Evolutionary conservation across 2,888 invertebrate species (phyloP).

Genomic region (Tenthredo distinguenda): DNA sequence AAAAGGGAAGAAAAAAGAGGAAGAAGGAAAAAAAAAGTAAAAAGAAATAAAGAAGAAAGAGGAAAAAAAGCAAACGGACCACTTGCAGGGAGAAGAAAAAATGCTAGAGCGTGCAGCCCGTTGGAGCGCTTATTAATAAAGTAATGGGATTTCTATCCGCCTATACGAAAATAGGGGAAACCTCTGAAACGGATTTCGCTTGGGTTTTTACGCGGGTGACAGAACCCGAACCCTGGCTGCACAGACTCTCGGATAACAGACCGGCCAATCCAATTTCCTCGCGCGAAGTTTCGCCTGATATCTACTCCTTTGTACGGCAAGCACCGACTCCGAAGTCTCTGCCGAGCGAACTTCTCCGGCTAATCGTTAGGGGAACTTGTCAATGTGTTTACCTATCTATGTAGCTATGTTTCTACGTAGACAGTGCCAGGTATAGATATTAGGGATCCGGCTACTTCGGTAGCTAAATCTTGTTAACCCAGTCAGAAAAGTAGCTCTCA

Average conservation of each 20-base stretch:
- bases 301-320: slow-evolving; percentile 41
- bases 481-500: slow-evolving; percentile 27
- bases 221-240: slow-evolving; percentile 8
- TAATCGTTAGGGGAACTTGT: slow-evolving; percentile 31
- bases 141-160: slow-evolving; percentile 50
- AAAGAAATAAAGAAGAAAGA: slow-evolving; percentile 17
- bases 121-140: slow-evolving; percentile 47
- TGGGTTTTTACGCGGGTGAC: slow-evolving; percentile 33
- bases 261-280: slow-evolving; percentile 51
- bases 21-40: slow-evolving; percentile 18
- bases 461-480: slow-evolving; percentile 36
- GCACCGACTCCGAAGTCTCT: slow-evolving; percentile 35
- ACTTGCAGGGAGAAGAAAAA: slow-evolving; percentile 38
- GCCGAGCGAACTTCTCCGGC: slow-evolving; percentile 35
- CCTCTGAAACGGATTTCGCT: slow-evolving; percentile 19
- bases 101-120: slow-evolving; percentile 19
- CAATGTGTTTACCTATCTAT: neutral
- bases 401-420: slow-evolving; percentile 4
- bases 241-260: slow-evolving; percentile 31
- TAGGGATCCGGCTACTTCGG: slow-evolving; percentile 14
- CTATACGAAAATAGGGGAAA: slow-evolving; percentile 35
- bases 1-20: neutral
- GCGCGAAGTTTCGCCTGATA: slow-evolving; percentile 43
- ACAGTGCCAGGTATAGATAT: neutral
- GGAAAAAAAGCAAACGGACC: slow-evolving; percentile 36